phyloP scores from a whole-genome alignment of 53 echinoderm and acorn worm species.

The Patiria pectinifera region DNA sequence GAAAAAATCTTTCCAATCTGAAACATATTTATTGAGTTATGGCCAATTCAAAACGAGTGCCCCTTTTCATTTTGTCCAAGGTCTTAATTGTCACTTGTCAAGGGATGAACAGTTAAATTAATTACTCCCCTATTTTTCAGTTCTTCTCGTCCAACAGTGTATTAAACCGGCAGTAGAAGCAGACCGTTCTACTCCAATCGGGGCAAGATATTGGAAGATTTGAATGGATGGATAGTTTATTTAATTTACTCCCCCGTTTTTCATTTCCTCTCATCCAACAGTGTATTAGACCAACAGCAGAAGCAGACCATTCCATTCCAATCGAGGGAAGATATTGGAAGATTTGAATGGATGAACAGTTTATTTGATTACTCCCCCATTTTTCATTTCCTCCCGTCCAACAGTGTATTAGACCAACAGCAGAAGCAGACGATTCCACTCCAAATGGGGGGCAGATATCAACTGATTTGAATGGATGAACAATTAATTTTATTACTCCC shows the following conservation, averaged over 20 bases:
- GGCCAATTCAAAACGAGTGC: no score
- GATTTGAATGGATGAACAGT: conserved; percentile 88
- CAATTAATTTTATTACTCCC: neutral
- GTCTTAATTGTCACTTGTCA: no score
- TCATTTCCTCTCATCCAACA: conserved; percentile 21
- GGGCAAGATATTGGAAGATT: conserved; percentile 86
- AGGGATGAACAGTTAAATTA: conserved; percentile 67
- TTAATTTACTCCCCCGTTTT: neutral
- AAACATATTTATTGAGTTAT: no score
- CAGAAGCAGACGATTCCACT: conserved; percentile 99
- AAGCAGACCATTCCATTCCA: conserved; percentile 99
- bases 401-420: conserved; percentile 95
- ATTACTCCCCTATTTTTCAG: neutral
- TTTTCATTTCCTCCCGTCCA: neutral
- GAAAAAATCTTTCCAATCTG: no score
- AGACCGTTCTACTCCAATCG: conserved; percentile 96
- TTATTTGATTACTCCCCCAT: neutral
- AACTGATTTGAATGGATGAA: conserved; percentile 94
- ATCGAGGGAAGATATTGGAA: conserved; percentile 85
- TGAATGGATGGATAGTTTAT: conserved; percentile 86
- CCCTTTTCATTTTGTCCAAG: no score
- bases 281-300: conserved; percentile 98
- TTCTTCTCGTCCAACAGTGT: conserved; percentile 63
- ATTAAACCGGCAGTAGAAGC: conserved; percentile 97
- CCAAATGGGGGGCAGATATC: conserved; percentile 82